Percentiles rank a stretch among this genome's conserved stretches.
Conservation (phyloP, 2,888 invertebrate genomes). For the Drosophila kambysellisi region DNA sequence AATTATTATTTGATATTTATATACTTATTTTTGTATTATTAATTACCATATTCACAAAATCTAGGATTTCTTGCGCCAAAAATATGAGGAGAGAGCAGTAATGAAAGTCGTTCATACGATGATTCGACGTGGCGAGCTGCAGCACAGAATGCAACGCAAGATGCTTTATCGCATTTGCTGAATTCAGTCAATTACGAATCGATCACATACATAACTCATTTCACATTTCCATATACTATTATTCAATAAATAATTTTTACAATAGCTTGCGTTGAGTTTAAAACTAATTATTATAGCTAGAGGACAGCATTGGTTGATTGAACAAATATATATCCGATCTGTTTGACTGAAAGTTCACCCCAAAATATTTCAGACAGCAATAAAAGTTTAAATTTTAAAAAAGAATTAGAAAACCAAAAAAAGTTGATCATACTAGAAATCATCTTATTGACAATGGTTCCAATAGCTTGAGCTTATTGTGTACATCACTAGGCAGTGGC, state of each 20-base stretch:
- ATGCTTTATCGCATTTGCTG: conserved; percentile 97
- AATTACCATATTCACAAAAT: not conserved
- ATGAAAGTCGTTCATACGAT: conserved; percentile 96
- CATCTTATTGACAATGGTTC: not conserved
- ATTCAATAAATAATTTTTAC: conserved; percentile 21
- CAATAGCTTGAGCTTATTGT: not conserved
- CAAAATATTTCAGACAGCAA: not conserved
- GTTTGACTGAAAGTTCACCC: not conserved
- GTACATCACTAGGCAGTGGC: too few relatives aligned
- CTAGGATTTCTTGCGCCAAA: conserved; percentile 91
- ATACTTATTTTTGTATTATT: not conserved
- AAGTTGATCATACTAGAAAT: not conserved
- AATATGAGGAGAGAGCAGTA: conserved; percentile 94
- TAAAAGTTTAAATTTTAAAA: not conserved
- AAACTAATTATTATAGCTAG: not conserved
- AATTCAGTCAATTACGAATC: conserved; percentile 12
- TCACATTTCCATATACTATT: conserved; percentile 2
- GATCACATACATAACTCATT: not conserved
- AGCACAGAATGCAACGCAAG: conserved; percentile 98
- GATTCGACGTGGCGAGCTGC: conserved; percentile 97
- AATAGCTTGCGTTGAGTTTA: not conserved
- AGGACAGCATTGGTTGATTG: not conserved
- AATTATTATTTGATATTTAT: not conserved
- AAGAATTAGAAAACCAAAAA: not conserved
- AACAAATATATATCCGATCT: not conserved